Evolutionary conservation across 2,888 invertebrate species (phyloP).

Genomic region (Entomobrya proxima): DNA sequence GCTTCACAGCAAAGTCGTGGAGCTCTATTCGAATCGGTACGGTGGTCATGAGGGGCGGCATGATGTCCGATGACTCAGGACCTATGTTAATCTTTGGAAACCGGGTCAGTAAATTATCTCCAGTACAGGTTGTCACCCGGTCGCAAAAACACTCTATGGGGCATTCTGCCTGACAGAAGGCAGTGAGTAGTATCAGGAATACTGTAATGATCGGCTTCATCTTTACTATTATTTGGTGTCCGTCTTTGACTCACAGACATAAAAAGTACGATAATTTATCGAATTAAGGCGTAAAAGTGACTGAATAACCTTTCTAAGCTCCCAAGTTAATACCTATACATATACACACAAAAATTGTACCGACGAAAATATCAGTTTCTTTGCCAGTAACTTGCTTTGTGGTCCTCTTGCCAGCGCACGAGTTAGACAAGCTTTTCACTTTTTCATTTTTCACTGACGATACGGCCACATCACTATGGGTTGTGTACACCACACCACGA

Average conservation of each 20-base stretch:
- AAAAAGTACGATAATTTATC: background rate
- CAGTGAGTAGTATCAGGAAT: slow-evolving; percentile 67
- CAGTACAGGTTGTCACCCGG: slow-evolving; percentile 73
- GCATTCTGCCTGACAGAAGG: slow-evolving; percentile 74
- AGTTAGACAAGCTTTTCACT: slow-evolving; percentile 24
- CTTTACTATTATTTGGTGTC: slow-evolving; percentile 25
- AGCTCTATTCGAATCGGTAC: slow-evolving; percentile 70
- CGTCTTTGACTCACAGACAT: background rate
- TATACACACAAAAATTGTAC: background rate
- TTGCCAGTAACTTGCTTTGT: background rate
- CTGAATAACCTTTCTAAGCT: background rate
- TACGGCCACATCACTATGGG: background rate
- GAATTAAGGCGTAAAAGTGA: too few relatives aligned
- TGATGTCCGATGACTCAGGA: background rate
- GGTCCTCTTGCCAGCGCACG: background rate
- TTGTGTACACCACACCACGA: background rate
- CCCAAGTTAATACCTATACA: background rate
- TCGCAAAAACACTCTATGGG: slow-evolving; percentile 75
- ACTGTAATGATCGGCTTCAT: slow-evolving; percentile 71
- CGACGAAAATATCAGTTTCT: background rate
- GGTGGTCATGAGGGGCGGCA: slow-evolving; percentile 18
- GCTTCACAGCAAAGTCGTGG: slow-evolving; percentile 69
- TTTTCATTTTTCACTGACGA: slow-evolving; percentile 14
- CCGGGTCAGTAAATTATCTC: slow-evolving; percentile 71
- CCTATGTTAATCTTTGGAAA: slow-evolving; percentile 65